Evolutionary conservation across 2,797 vertebrate species (phyloP), one percentile per base, ranked within the genome.

Genomic region (Euthynnus affinis): DNA sequence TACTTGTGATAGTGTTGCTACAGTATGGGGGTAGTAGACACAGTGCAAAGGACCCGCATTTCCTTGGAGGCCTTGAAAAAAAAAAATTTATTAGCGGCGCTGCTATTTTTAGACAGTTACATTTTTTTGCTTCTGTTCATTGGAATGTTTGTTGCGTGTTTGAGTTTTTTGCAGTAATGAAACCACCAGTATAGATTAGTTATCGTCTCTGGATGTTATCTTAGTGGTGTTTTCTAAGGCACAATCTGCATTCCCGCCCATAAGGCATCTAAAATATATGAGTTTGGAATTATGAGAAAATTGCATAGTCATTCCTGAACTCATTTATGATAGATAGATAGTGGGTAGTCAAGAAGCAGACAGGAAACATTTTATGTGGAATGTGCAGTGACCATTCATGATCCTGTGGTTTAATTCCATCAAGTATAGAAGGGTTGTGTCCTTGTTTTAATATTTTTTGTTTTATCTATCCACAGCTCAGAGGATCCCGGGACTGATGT

Each of bases 401-500:
- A n/a, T n/a, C n/a, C n/a, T n/a, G n/a, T n/a, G n/a, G 6, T 49
- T 73, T 61, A 17, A 74, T 34, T 51, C 18, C 12, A 17, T 0
- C 0, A 62, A 27, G 18, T 32, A 27, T 17, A 6, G 5, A 4
- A 34, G 18, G 15, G 14, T 63, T 71, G 29, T 83, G 34, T 60
- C 15, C 52, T 46, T 14, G 25, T 77, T 79, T 62, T 83, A 65
- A 85, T 68, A 6, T 9, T 14, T 14, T 18, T 22, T 67, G 6
- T 73, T 76, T 0, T 67, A 4, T 91, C 74, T 80, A 2, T 81
- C 59, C 67, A 74, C 91, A 96, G 95, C 71, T 86, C 86, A 37
- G 80, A 91, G 55, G 71, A 87, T 37, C 52, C 72, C 46, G 75
- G 34, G 42, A 62, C 64, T 1, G 27, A 81, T 10, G 32, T 46